Evolutionary conservation across 2,888 invertebrate genomes (phyloP).

Genomic region (Cataglyphis livida): DNA sequence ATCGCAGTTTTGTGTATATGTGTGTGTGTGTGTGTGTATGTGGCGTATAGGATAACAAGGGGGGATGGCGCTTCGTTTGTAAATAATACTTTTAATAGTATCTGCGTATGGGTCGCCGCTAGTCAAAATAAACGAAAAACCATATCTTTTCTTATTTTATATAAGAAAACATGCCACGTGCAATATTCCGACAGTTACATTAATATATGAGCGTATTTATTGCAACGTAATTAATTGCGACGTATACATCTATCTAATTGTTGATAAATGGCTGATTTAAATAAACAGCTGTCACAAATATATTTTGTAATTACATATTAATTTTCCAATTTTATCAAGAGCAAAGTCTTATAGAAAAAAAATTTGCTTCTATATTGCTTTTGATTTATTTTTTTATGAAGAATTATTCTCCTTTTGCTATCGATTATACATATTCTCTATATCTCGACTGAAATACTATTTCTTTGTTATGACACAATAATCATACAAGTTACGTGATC

Average conservation of each 20-base stretch:
- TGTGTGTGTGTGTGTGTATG: too few relatives aligned
- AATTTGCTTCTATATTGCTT: background rate
- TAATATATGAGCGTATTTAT: background rate
- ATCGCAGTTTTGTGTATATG: background rate
- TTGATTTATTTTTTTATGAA: background rate
- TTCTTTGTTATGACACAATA: too few relatives aligned
- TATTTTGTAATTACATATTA: background rate
- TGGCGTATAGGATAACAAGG: slow-evolving; percentile 56
- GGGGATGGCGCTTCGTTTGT: slow-evolving; percentile 52
- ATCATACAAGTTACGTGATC: too few relatives aligned
- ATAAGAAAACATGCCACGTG: slow-evolving; percentile 21
- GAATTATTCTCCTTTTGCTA: background rate
- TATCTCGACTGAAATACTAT: too few relatives aligned
- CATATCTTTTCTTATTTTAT: slow-evolving; percentile 31
- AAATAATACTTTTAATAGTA: slow-evolving; percentile 49
- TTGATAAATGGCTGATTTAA: background rate
- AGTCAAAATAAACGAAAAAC: slow-evolving; percentile 47
- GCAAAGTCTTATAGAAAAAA: background rate
- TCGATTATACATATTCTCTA: too few relatives aligned
- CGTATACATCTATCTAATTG: background rate
- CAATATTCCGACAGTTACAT: slow-evolving; percentile 4
- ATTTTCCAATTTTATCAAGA: background rate
- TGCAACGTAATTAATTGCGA: slow-evolving; percentile 17
- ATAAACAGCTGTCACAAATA: background rate
- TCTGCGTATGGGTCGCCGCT: slow-evolving; percentile 14